Evolutionary conservation across 1,140 invertebrate species (phyloP).

Genomic region (Platyscapa corneri): DNA sequence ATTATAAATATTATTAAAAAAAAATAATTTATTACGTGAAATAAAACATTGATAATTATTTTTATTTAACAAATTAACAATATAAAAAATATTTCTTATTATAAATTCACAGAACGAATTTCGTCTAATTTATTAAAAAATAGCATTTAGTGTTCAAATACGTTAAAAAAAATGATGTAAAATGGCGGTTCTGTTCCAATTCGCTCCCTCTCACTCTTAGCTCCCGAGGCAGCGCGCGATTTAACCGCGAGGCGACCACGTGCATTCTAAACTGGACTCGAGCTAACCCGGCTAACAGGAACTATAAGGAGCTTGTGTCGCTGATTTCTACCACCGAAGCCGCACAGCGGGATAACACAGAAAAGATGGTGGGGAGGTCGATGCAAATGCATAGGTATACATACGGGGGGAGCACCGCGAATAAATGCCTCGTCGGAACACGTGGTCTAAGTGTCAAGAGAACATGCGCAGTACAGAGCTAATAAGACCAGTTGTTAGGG

Average conservation of each 20-base stretch:
- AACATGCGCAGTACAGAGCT: conserved; percentile 56
- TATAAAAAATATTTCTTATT: too few species aligned
- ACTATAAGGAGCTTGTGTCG: conserved; percentile 15
- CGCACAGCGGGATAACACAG: too few species aligned
- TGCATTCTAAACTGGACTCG: conserved; percentile 72
- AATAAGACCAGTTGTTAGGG: not conserved
- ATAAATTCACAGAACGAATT: too few species aligned
- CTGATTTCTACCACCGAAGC: too few species aligned
- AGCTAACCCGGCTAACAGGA: conserved; percentile 60
- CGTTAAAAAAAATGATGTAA: too few species aligned
- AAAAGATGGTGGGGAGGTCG: too few species aligned
- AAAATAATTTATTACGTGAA: too few species aligned
- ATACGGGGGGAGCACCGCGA: conserved; percentile 25
- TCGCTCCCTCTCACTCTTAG: not conserved
- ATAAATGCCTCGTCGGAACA: conserved; percentile 67
- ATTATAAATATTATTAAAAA: too few species aligned
- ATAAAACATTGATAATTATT: too few species aligned
- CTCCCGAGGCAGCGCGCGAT: not conserved
- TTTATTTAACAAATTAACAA: too few species aligned
- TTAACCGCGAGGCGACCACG: conserved; percentile 64
- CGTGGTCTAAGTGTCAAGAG: conserved; percentile 63
- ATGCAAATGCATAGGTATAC: not conserved
- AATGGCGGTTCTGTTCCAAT: not conserved
- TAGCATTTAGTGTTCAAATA: too few species aligned
- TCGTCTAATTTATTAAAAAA: too few species aligned